These are phyloP conservation scores for Drosophila colorata DNA, from an alignment of 2,888 invertebrate genomes.

Conservation along the genomic window DNA sequence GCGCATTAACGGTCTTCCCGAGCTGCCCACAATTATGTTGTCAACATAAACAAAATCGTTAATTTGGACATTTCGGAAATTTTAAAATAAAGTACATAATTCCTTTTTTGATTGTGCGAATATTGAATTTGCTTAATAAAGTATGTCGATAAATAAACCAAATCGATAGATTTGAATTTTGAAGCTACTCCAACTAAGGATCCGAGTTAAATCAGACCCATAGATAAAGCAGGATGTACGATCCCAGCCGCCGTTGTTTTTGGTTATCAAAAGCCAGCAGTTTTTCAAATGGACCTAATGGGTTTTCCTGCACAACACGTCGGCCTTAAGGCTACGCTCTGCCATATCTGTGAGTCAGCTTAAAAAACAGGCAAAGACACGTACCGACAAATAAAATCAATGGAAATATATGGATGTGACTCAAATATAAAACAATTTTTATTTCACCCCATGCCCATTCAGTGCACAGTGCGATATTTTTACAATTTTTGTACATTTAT, in stretches of 20 bases:
- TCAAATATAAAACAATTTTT: constrained; percentile 68
- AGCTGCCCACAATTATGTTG: neutral
- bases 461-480: constrained; percentile 50
- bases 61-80: neutral
- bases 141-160: neutral
- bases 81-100: too few relatives aligned
- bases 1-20: neutral
- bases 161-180: neutral
- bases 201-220: neutral
- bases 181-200: neutral
- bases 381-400: constrained; percentile 66
- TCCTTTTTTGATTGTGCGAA: too few relatives aligned
- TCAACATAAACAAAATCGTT: neutral
- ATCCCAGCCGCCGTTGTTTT: neutral
- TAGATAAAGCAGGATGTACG: neutral
- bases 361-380: constrained; percentile 44
- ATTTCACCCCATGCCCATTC: constrained; percentile 14
- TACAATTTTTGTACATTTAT: constrained; percentile 49
- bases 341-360: neutral
- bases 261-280: neutral
- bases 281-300: neutral
- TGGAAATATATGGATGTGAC: constrained; percentile 69
- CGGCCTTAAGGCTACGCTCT: neutral
- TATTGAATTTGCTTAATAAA: neutral
- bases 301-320: neutral